Conservation (phyloP, 2,797 vertebrate species). For the Setipinna tenuifilis region DNA sequence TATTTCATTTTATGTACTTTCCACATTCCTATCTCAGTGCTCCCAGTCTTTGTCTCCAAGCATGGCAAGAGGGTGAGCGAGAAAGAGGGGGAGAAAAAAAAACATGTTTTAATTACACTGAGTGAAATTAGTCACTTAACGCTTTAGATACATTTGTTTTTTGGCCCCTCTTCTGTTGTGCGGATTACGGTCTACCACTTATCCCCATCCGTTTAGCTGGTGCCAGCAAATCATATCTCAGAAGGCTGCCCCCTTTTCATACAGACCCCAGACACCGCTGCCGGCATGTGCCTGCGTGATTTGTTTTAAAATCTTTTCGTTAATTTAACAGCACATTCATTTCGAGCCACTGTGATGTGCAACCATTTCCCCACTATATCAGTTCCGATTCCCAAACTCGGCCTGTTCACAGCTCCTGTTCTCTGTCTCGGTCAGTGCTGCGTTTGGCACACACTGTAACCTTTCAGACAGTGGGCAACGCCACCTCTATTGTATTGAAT, state of each 20-base stretch:
- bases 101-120: constrained; percentile 49
- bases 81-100: not conserved
- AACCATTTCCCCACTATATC: not conserved
- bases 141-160: constrained; percentile 45
- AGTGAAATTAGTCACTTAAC: constrained; percentile 43
- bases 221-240: constrained; percentile 42
- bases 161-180: constrained; percentile 35
- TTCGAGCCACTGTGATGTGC: not conserved
- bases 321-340: not conserved
- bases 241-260: constrained; percentile 40
- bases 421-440: not conserved
- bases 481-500: not conserved
- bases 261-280: constrained; percentile 34
- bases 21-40: constrained; percentile 42
- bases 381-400: not conserved
- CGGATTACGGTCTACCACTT: constrained; percentile 42
- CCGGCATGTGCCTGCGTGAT: constrained; percentile 20
- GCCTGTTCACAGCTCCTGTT: not conserved
- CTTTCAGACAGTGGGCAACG: not conserved
- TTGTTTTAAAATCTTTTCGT: constrained; percentile 7
- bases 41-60: constrained; percentile 45
- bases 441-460: not conserved
- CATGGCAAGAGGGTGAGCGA: not conserved
- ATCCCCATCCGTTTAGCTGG: constrained; percentile 32
- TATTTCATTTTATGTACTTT: constrained; percentile 48